These are phyloP conservation scores for Onychostruthus taczanowskii DNA, from an alignment of 2,113 vertebrate species.

Conservation along the genomic window DNA sequence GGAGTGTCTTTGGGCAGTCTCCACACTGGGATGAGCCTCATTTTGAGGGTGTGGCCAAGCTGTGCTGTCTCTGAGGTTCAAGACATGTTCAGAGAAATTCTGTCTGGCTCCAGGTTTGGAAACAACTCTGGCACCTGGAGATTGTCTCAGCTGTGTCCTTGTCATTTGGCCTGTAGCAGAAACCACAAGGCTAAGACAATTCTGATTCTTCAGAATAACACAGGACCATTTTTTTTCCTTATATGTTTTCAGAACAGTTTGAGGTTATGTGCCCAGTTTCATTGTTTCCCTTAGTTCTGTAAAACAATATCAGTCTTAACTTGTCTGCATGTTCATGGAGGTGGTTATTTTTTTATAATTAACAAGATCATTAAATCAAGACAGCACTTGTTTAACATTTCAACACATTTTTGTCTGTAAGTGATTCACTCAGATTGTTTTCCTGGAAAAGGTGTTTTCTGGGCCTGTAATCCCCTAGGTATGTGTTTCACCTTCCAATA, in stretches of 20 bases:
- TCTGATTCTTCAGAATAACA: neutral
- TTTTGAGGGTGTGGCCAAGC: neutral
- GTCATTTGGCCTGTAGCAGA: neutral
- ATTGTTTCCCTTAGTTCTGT: slow-evolving; percentile 13
- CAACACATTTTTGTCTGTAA: slow-evolving; percentile 56
- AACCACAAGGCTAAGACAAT: neutral
- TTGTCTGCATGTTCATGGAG: slow-evolving; percentile 37
- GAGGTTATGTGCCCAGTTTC: neutral
- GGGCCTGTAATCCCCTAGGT: slow-evolving; percentile 58
- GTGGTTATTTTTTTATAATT: slow-evolving; percentile 23
- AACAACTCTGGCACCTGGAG: neutral
- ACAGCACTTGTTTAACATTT: slow-evolving; percentile 67
- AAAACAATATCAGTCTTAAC: slow-evolving; percentile 54
- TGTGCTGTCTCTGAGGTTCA: neutral
- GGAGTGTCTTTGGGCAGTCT: neutral
- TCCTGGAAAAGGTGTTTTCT: slow-evolving; percentile 70
- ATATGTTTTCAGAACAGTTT: neutral
- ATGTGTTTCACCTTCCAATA: slow-evolving; percentile 72
- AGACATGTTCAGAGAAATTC: neutral
- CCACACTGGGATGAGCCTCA: neutral
- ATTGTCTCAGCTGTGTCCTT: neutral
- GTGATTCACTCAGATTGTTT: slow-evolving; percentile 49
- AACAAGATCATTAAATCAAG: slow-evolving; percentile 66
- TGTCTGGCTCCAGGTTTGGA: neutral
- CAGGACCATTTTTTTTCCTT: neutral